phyloP scores from a whole-genome alignment of 2,797 vertebrate species.

The Thunnus albacares region DNA sequence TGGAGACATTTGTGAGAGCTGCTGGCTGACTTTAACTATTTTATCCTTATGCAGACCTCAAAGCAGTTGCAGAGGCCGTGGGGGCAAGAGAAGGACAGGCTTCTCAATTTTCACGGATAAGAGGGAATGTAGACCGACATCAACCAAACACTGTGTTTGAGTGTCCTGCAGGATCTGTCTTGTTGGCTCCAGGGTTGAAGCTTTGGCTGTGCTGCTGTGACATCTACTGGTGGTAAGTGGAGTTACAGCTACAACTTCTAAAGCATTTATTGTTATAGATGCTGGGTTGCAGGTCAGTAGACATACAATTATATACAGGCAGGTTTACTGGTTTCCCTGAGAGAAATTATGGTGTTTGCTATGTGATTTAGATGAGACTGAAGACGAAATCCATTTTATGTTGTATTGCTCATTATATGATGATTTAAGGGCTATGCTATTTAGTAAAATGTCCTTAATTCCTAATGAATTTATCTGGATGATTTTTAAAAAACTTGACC shows the following conservation, averaged over 20 bases:
- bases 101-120: conserved; percentile 56
- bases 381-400: too few relatives aligned
- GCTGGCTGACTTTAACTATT: conserved; percentile 31
- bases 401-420: too few relatives aligned
- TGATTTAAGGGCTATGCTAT: too few relatives aligned
- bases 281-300: neutral
- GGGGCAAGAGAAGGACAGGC: conserved; percentile 37
- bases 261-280: neutral
- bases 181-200: neutral
- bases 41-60: conserved; percentile 27
- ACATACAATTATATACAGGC: neutral
- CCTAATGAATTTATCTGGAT: too few relatives aligned
- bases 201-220: conserved; percentile 60
- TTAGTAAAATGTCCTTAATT: too few relatives aligned
- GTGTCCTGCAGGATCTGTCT: neutral
- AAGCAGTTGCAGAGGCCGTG: conserved; percentile 12
- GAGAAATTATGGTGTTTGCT: too few relatives aligned
- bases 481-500: too few relatives aligned
- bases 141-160: conserved; percentile 17
- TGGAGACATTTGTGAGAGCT: conserved; percentile 25
- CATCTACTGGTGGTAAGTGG: conserved; percentile 73
- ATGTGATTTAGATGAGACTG: too few relatives aligned
- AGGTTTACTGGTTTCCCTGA: too few relatives aligned
- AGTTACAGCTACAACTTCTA: conserved; percentile 23
- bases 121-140: conserved; percentile 28